A percentile compares a stretch with the other conserved stretches of the same genome.
Evolutionary conservation across 1,140 invertebrate species (phyloP).

Genomic region (Coenobita brevimanus): DNA sequence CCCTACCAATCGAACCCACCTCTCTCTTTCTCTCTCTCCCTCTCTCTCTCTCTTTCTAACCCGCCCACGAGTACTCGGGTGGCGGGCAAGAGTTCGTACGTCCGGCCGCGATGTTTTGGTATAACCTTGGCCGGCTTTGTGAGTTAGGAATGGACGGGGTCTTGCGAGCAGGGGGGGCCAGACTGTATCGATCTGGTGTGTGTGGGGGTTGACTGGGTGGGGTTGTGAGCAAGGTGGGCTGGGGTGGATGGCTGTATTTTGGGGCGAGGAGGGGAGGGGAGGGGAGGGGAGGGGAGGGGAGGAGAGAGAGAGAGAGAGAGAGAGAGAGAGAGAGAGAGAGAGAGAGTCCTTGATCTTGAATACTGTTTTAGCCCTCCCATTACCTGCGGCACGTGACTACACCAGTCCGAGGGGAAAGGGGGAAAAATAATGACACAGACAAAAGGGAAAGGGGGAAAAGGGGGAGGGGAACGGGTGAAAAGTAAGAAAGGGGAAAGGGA

Average conservation of each 20-base stretch:
- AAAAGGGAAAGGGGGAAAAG: too few relatives aligned
- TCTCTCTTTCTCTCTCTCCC: too few relatives aligned
- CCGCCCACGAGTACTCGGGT: too few relatives aligned
- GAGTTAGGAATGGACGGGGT: conserved; percentile 36
- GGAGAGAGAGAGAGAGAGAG: not conserved
- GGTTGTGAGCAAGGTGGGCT: not conserved
- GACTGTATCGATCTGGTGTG: conserved; percentile 40
- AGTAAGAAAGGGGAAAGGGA: not conserved
- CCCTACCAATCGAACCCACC: too few relatives aligned
- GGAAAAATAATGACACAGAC: not conserved
- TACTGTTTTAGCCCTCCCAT: too few relatives aligned
- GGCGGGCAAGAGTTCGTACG: conserved; percentile 24
- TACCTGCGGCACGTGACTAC: too few relatives aligned
- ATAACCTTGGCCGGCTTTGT: conserved; percentile 55
- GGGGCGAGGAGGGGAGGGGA: not conserved
- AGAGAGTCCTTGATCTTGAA: too few relatives aligned
- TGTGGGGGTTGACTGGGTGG: not conserved
- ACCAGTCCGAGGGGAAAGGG: not conserved
- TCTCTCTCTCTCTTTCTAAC: too few relatives aligned
- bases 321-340: not conserved
- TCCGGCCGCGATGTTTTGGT: conserved; percentile 31
- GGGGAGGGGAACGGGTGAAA: not conserved
- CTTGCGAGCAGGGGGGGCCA: conserved; percentile 15
- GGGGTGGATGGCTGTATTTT: too few relatives aligned
- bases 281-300: not conserved